Conservation (phyloP, 2,888 invertebrate species). For the Eupithecia subumbrata region DNA sequence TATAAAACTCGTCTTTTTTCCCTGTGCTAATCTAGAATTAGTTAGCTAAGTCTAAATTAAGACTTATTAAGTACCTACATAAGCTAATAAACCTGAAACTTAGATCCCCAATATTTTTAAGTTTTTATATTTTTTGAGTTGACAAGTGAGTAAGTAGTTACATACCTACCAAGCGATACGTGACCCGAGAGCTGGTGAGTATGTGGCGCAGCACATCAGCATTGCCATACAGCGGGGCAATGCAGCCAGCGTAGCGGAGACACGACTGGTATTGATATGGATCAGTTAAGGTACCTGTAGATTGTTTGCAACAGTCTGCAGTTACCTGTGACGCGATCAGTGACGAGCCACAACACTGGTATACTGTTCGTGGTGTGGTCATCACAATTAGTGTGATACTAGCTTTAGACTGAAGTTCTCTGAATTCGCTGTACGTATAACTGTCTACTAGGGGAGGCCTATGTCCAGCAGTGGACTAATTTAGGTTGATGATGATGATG, state of each 20-base stretch:
- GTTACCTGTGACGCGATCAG: not conserved
- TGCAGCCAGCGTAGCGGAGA: not conserved
- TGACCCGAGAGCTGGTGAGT: not conserved
- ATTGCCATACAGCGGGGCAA: not conserved
- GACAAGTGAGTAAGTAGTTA: not conserved
- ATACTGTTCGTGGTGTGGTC: not conserved
- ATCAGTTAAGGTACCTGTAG: not conserved
- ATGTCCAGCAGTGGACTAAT: no score
- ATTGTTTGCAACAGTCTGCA: not conserved
- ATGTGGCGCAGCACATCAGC: not conserved
- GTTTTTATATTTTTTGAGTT: not conserved
- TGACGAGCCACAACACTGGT: not conserved
- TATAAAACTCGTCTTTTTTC: slow-evolving; percentile 8
- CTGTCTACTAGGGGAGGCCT: no score
- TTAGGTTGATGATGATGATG: no score
- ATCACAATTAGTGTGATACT: no score
- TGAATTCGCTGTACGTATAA: no score
- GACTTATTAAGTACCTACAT: not conserved
- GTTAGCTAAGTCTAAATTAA: slow-evolving; percentile 2
- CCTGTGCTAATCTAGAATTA: slow-evolving; percentile 9
- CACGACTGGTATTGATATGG: not conserved
- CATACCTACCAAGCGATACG: not conserved
- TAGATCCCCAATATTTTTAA: not conserved
- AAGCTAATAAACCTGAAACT: not conserved
- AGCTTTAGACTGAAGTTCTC: no score